Base-by-base conservation (phyloP, 2,797 vertebrate species). In the Macropodus opercularis region DNA sequence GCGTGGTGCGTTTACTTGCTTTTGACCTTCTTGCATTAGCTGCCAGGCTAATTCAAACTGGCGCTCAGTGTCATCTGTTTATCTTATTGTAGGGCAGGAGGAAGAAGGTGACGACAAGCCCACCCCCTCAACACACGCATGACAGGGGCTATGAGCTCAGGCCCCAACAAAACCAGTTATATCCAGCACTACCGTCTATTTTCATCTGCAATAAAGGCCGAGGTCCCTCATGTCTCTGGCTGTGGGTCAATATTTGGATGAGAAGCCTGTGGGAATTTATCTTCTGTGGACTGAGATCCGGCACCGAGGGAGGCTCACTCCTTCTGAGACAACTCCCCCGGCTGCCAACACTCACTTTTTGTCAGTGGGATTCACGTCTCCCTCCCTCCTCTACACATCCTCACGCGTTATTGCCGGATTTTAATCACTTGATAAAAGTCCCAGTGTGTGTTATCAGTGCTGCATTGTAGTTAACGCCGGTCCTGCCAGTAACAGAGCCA, bases 401-500 rank as follows among this genome's bases (percentile, higher is more conserved):
- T 66, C 59, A 59, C 49, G 56, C 58, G 64, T 54, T 71, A 75
- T 80, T 53, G 55, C 65, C 58, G 53, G 70, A 74, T 85, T 81
- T 62, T 59, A 81, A 83, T 85, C 54, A 72, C 75, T 52, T n/a
- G 51, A 75, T 85, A 77, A 83, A 53, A 53, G 75, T 53, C 78
- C 70, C 70, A 56, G 60, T 68, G 85, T 84, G 84, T 63, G 79
- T 79, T 81, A 76, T 78, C 80, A 69, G 79, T 55, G 40, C 61
- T n/a, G 1, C 8, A 1, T 65, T 80, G 84, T 70, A 81, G 79
- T 79, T 75, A 77, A 78, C 73, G 65, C 56, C 75, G 60, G 69
- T 73, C 46, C 43, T 83, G 76, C 76, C 75, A 58, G 79, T 80
- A 85, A 81, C 80, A 62, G 70, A 71, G 64, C 39, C 62, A 34